These are phyloP conservation scores for Ditula angustiorana DNA, from an alignment of 2,888 invertebrate genomes.

Conservation along the genomic window DNA sequence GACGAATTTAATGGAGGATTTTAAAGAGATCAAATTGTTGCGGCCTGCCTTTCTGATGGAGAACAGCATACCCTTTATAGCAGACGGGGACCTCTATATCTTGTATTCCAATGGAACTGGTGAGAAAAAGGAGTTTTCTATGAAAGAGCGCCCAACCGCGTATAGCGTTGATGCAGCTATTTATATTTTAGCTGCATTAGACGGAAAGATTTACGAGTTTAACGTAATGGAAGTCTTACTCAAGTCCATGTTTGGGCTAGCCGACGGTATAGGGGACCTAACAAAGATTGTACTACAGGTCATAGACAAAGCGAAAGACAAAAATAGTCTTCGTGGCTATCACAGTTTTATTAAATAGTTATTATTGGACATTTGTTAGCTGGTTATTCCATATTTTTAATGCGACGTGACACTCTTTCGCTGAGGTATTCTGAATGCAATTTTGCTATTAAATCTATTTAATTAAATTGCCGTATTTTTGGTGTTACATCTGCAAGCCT, in stretches of 20 bases:
- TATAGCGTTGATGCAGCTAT: conserved; percentile 68
- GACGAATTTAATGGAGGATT: conserved; percentile 59
- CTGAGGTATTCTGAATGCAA: too few relatives aligned
- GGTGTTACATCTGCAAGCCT: too few relatives aligned
- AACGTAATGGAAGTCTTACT: conserved; percentile 69
- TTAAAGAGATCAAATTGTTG: conserved; percentile 58
- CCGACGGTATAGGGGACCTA: conserved; percentile 56
- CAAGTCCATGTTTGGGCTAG: conserved; percentile 63
- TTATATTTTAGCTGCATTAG: conserved; percentile 64
- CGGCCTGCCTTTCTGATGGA: conserved; percentile 73
- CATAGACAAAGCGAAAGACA: conserved; percentile 58
- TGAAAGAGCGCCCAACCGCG: conserved; percentile 61
- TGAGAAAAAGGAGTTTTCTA: conserved; percentile 62
- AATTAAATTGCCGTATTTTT: too few relatives aligned
- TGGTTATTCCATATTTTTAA: too few relatives aligned
- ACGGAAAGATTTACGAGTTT: conserved; percentile 72
- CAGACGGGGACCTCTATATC: conserved; percentile 60
- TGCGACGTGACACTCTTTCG: too few relatives aligned
- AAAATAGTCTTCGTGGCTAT: background rate
- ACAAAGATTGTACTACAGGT: conserved; percentile 64
- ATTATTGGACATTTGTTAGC: background rate
- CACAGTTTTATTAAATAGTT: background rate
- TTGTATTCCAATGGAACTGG: conserved; percentile 63
- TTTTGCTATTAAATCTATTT: too few relatives aligned
- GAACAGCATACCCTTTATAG: conserved; percentile 65